A percentile compares a stretch with the other conserved stretches of the same genome.
Conservation (phyloP, 1,140 invertebrate genomes). For the Rhagoletis pomonella region DNA sequence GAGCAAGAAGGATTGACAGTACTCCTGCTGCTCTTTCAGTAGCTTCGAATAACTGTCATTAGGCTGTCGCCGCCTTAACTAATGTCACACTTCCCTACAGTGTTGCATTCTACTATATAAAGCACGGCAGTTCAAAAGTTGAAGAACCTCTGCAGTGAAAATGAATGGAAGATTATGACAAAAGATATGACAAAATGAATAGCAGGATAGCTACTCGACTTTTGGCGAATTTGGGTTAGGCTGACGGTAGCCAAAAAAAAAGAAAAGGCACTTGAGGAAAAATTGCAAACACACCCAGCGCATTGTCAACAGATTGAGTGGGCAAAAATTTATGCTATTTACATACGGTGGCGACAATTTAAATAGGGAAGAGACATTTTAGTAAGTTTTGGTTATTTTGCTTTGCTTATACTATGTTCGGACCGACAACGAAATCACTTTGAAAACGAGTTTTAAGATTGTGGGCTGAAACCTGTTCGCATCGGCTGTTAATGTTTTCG, state of each 20-base stretch:
- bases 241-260: neutral
- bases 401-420: no score
- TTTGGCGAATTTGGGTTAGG: slow-evolving; percentile 34
- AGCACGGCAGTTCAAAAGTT: slow-evolving; percentile 22
- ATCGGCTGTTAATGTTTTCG: no score
- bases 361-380: no score
- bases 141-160: slow-evolving; percentile 37
- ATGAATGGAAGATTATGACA: slow-evolving; percentile 6
- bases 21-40: neutral
- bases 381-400: no score
- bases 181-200: slow-evolving; percentile 12
- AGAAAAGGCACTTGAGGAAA: neutral
- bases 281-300: neutral
- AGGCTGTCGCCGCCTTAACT: neutral
- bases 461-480: no score
- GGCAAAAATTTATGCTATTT: neutral
- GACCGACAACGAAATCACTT: no score
- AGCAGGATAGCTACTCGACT: neutral
- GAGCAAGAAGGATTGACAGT: neutral
- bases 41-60: neutral
- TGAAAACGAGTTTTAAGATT: no score
- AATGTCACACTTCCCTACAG: slow-evolving; percentile 44
- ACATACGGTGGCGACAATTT: no score
- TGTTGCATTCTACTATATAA: neutral
- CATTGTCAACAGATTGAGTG: neutral